Base-by-base conservation (phyloP, 1,140 invertebrate species). In the Drosophila seguyi region DNA sequence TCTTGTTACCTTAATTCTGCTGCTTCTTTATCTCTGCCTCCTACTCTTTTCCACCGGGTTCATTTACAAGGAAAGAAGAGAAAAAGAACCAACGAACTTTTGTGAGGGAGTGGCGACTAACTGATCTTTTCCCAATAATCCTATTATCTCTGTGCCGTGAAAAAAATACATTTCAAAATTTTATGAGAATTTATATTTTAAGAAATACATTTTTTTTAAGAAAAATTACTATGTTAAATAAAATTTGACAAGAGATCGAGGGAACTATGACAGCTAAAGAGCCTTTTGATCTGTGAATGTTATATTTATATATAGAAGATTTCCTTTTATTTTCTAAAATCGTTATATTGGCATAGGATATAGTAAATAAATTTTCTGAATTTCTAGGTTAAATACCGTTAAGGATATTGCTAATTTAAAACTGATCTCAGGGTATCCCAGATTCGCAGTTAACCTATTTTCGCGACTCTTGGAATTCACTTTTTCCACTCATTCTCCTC, bases 1-100 rank as follows among this genome's bases (percentile, higher is more conserved):
- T 76, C 73, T 67, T 67, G 56, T 62, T 81, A 57, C 63, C 78
- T 63, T 77, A 53, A 63, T 68, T 55, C 41, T 18, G 36, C 16
- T 38, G 34, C 52, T 38, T 22, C 52, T 55, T 38, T 34, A 38
- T 55, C 27, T 27, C 48, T 27, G 18, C 41, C 55, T 42, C 34
- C 57, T 44, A 77, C 56, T 69, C 50, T 39, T 68, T 41, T 66
- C 20, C 6, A 16, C 18, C 22, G 41, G 20, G 29, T 47, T 67
- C 55, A 50, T 55, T 76, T 76, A 34, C 52, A 39, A 38, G 53
- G 48, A 75, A 53, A 38, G 25, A 22, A 45, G 39, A 44, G 25
- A 45, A 44, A 63, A 47, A 53, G 50, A 63, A 63, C 42, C 22
- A 65, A 68, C 60, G 34, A 67, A 66, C 36, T 67, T 55, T 66